Percentiles rank a stretch among this genome's conserved stretches.
Evolutionary conservation across 2,797 vertebrate species (phyloP).

Genomic region (Hyperoplus lanceolatus): DNA sequence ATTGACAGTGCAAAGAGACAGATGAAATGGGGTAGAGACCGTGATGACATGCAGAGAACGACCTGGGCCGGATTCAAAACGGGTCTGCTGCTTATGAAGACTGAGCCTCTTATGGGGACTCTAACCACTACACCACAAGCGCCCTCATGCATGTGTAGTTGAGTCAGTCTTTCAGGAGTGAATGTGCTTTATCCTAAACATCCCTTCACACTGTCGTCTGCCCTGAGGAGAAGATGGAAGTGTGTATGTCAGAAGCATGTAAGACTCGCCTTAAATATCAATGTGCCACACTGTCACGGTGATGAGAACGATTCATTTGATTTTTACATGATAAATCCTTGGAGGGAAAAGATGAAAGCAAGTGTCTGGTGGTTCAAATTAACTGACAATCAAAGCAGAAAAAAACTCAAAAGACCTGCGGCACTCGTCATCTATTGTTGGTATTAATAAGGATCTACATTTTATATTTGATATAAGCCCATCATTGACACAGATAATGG

Average conservation of each 20-base stretch:
- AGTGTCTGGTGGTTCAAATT: neutral
- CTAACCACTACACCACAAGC: neutral
- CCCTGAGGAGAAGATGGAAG: slow-evolving; percentile 17
- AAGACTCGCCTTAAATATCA: slow-evolving; percentile 57
- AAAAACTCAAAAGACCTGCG: neutral
- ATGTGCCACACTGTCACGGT: slow-evolving; percentile 47
- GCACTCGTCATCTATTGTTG: neutral
- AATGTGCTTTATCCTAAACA: neutral
- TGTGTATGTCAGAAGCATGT: slow-evolving; percentile 48
- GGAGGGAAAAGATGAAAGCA: neutral
- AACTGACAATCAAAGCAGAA: slow-evolving; percentile 19
- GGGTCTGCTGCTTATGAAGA: too few relatives aligned
- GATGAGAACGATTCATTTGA: slow-evolving; percentile 55
- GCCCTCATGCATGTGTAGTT: slow-evolving; percentile 6
- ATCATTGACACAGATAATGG: too few relatives aligned
- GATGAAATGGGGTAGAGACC: too few relatives aligned
- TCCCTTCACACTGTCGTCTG: slow-evolving; percentile 24
- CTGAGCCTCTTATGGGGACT: neutral
- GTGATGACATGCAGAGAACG: too few relatives aligned
- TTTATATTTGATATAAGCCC: too few relatives aligned
- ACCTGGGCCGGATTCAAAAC: too few relatives aligned
- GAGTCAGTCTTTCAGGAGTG: slow-evolving; percentile 16
- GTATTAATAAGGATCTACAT: slow-evolving; percentile 16
- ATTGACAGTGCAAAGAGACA: too few relatives aligned
- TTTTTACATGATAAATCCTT: slow-evolving; percentile 41